Evolutionary conservation across 2,888 invertebrate genomes (phyloP), one percentile per base, ranked within the genome.

Genomic region (Cosmopolites sordidus): DNA sequence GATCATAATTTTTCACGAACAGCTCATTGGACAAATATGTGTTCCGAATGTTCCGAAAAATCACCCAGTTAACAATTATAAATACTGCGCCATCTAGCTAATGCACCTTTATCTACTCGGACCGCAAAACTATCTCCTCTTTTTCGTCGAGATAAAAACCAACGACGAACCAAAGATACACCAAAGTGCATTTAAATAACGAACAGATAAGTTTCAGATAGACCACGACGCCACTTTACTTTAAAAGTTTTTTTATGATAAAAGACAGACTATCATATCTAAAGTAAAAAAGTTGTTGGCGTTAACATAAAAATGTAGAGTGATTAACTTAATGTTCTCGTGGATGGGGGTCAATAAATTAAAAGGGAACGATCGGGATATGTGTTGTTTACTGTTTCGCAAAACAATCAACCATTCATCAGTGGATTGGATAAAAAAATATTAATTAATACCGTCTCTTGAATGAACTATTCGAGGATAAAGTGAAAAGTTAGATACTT

Each of bases 141-240:
- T 33, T 33, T 33, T 12, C 33, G n/a, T 3, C 18, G 37, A 48
- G 51, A 12, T 51, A 51, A 55, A 43, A 47, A 30, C 42, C 40
- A 51, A 30, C 46, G 37, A 16, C 44, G 46, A n/a, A 38, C 39
- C 55, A 48, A 44, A 55, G 55, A 55, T 55, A 55, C 55, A 55
- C 55, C 55, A 55, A 55, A 55, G 55, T 55, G 55, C 55, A 55
- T 55, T 55, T 55, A 55, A 55, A 55, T 55, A 55, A 51, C 55
- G 44, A 41, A 42, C 5, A 51, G 55, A 55, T 55, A 55, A 55
- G 48, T 22, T 43, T 39, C 17, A 16, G 55, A 55, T 55, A 55
- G 51, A 43, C 51, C 44, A 48, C 48, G 55, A 55, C 55, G 55
- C 55, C 55, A 55, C 55, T 51, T 55, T 48, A 55, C 55, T 55